Evolutionary conservation across 2,888 invertebrate species (phyloP), one percentile per base, ranked within the genome.

Genomic region (Pandemis corylana): DNA sequence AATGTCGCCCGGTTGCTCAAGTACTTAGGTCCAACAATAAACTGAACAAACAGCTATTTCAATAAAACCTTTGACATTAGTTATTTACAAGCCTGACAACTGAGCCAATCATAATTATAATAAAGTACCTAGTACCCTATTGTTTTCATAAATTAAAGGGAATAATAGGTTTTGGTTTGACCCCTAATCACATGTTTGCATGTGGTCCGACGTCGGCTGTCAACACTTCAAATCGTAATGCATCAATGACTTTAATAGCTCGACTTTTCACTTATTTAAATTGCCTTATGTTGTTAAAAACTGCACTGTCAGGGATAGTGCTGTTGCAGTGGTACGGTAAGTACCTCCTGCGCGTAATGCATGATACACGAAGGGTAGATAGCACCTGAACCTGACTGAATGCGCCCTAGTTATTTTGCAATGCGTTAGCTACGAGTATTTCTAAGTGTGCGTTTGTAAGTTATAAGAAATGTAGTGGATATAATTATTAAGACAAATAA

Each of bases 141-240:
- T 44, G 12, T 64, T 46, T 44, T 44, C 10, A 64, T 7, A 36
- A 49, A 49, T 65, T 15, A 7, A 49, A 7, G 6, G 6, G 46
- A 53, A 73, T 68, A 28, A 68, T 68, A 44, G 10, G 64, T 64
- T 68, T 46, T n/a, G 12, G 59, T 28, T 15, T 74, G 64, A 61
- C 73, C 73, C 49, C 49, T 69, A 69, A 73, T 73, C 56, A 65
- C 73, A 46, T 20, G 65, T 69, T 73, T 28, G 69, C 73, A 69
- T 73, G 73, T 61, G 36, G 28, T 5, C 9, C 46, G 44, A 53
- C 3, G 12, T 5, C 46, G 12, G 41, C 68, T 56, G 73, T 69
- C 64, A 20, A 41, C 56, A 51, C 46, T 64, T 49, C 42, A 5
- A 15, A 46, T 56, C 20, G 36, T 53, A 63, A 44, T 49, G n/a